These are phyloP conservation scores for Ernsta delagoae DNA, from an alignment of 2,888 invertebrate species.

Conservation along the genomic window DNA sequence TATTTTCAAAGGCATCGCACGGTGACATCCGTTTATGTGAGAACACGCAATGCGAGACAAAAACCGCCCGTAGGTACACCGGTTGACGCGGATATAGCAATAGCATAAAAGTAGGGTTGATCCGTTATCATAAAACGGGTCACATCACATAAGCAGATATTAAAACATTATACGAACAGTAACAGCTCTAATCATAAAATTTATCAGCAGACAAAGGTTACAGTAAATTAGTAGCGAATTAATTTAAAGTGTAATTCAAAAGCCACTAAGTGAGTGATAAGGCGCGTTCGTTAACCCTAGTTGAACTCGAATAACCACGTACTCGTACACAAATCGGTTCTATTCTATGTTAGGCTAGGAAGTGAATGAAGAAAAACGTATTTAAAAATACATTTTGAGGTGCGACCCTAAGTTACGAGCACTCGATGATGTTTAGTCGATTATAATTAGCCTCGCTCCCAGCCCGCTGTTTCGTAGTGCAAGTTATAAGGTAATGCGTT, in stretches of 20 bases:
- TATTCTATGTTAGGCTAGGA: conserved; percentile 45
- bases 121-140: conserved; percentile 27
- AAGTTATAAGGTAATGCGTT: conserved; percentile 47
- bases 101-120: conserved; percentile 26
- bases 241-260: conserved; percentile 33
- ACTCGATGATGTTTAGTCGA: conserved; percentile 82
- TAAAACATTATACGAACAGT: background rate
- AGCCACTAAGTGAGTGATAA: conserved; percentile 31
- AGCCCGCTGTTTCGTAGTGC: conserved; percentile 53
- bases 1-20: conserved; percentile 27
- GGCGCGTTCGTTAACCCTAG: conserved; percentile 34
- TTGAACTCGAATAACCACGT: conserved; percentile 28
- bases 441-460: conserved; percentile 81
- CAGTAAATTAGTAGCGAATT: conserved; percentile 30
- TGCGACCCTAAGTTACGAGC: conserved; percentile 78
- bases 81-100: conserved; percentile 8
- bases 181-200: conserved; percentile 18
- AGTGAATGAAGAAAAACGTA: conserved; percentile 61
- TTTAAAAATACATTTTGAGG: conserved; percentile 73
- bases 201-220: conserved; percentile 21
- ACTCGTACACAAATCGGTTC: conserved; percentile 27
- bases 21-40: conserved; percentile 31
- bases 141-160: background rate
- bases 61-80: conserved; percentile 23
- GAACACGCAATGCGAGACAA: conserved; percentile 32